Base-by-base conservation (phyloP, 2,888 invertebrate species). In the Morpho deidamia region DNA sequence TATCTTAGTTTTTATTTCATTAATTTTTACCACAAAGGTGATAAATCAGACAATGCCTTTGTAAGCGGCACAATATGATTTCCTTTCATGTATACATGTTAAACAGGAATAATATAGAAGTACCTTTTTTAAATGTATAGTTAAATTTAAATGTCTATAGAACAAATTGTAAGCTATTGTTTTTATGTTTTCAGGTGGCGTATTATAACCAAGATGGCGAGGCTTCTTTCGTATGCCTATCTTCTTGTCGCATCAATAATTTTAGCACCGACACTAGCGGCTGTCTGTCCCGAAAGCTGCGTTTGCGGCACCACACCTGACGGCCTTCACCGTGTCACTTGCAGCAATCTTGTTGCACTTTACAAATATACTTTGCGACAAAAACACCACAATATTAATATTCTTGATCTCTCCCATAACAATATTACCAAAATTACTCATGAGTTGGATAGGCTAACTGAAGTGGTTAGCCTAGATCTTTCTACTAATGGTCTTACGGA, bases 301-400 rank as follows among this genome's bases (percentile, higher is more conserved):
- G 77, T 83, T 46, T 92, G 93, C 69, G 91, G 91, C 59, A 89
- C 91, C 37, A 91, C 92, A 12, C 92, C 93, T n/a, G 94, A 94
- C 72, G 88, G 92, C 46, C 92, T 94, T 62, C 92, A 95, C 37
- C 90, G 95, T 58, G 90, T 91, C 34, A 91, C 91, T 58, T 93
- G 92, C 72, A 91, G 92, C 54, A 86, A 92, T 51, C 94, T 96
- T 68, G 93, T 94, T 61, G 95, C 95, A 44, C 92, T 96, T 8
- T 94, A 95, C 81, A 96, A 92, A 68, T 90, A 82, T 65, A 86
- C 82, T 40, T 76, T 86, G 44, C 80, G 79, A 39, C 83, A 85
- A 64, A 90, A 85, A 68, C 90, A 90, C 73, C 87, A 90, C 71
- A 90, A 90, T 56, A 87, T 90, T 55, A 90, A 90, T 60, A 88